Base-by-base conservation (phyloP, 1,140 invertebrate species). In the Daktulosphaira vitifoliae region DNA sequence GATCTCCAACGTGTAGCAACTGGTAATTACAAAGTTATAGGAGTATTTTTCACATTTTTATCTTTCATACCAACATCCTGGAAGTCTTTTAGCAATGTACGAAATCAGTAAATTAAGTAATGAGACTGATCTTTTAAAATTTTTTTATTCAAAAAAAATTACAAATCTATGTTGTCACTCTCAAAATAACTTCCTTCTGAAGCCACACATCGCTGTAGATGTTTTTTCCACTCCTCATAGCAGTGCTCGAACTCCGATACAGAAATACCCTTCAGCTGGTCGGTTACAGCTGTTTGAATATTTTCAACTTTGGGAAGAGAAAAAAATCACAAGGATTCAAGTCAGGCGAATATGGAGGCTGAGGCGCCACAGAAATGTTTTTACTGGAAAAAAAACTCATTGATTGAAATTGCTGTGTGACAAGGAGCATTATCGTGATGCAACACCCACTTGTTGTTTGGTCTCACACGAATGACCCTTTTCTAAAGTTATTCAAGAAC, bases 221-320 rank as follows among this genome's bases (percentile, higher is more conserved):
- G 13, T 42, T 42, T 5, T 42, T 42, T n/a, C 11, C 13, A 42
- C 13, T 42, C 3, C 16, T 42, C 11, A 37, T 42, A 42, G 11
- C 38, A 42, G 38, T 15, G 38, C 38, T 42, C 11, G 38, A 42
- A 42, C 3, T 42, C 38, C 16, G 13, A 3, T 15, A 42, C 11
- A 11, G 38, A 13, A 15, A 42, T 42, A 13, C 5, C 16, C 38
- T 42, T 42, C 38, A 42, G 11, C 13, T 15, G 13, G 38, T 42
- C 38, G 11, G 38, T 42, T 42, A 42, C 11, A 42, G 11, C 3
- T 15, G 3, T 42, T 42, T 42, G 29, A 39, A 4, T 44, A 11
- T 69, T 69, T 72, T 72, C 16, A 72, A 46, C 62, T 65, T 69
- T 13, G 65, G 62, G 46, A 71, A 71, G 3, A 70, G 66, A 49